Conservation (phyloP, 2,888 invertebrate species). For the Chironomus tentans region DNA sequence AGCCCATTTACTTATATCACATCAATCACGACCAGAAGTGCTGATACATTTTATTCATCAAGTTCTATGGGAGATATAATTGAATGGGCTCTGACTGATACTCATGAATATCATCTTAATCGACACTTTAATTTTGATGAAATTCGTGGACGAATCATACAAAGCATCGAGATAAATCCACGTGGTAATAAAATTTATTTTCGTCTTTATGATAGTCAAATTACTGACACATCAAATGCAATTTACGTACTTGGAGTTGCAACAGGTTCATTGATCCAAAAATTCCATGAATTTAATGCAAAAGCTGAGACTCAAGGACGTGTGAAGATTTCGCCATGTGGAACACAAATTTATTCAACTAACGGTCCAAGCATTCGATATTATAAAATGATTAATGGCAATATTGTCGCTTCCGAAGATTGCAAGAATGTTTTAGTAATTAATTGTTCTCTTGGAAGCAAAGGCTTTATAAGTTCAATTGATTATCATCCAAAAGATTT, state of each 20-base stretch:
- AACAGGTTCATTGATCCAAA: constrained; percentile 7
- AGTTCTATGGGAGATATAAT: not conserved
- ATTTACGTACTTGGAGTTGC: constrained; percentile 8
- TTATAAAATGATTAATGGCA: not conserved
- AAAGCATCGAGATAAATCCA: constrained; percentile 1
- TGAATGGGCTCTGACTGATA: not conserved
- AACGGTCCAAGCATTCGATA: not conserved
- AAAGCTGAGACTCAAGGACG: not conserved
- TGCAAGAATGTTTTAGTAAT: not conserved
- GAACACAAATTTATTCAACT: not conserved
- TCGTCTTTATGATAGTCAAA: not conserved
- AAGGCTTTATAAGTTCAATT: not conserved
- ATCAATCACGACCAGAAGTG: not conserved
- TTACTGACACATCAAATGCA: not conserved
- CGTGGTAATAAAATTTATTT: constrained; percentile 17
- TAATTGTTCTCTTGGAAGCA: not conserved
- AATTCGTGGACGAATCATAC: not conserved
- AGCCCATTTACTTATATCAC: not conserved
- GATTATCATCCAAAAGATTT: constrained; percentile 25
- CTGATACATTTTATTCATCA: constrained; percentile 12
- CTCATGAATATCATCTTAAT: not conserved
- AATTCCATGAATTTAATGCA: not conserved
- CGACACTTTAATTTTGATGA: constrained; percentile 2
- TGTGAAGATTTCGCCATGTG: not conserved
- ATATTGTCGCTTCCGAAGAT: not conserved